phyloP scores from a whole-genome alignment of 2,888 invertebrate species.

The Drosophila tanythrix region DNA sequence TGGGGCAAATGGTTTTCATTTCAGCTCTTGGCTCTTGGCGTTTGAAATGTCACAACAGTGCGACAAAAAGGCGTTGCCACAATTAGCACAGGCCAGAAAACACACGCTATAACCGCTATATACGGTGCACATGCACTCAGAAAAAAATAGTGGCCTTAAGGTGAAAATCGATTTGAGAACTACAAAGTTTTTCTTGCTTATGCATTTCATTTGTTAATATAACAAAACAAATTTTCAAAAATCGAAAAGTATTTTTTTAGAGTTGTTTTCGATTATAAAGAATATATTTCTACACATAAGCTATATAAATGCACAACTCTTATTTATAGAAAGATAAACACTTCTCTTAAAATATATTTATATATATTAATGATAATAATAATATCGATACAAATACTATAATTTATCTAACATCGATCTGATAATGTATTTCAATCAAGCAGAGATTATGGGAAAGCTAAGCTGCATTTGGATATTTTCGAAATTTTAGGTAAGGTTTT shows the following conservation, averaged over 20 bases:
- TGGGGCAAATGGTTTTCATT: constrained; percentile 53
- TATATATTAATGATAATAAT: too few relatives aligned
- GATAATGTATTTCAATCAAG: too few relatives aligned
- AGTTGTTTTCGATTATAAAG: too few relatives aligned
- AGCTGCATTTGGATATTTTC: background rate
- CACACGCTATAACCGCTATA: background rate
- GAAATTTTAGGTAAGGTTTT: accelerated
- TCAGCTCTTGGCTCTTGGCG: constrained; percentile 50
- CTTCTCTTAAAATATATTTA: too few relatives aligned
- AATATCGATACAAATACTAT: too few relatives aligned
- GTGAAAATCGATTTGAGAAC: background rate
- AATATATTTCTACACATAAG: too few relatives aligned
- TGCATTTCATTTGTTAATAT: background rate
- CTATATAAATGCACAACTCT: too few relatives aligned
- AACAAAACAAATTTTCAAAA: background rate
- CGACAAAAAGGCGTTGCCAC: constrained; percentile 77
- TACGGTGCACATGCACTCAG: background rate
- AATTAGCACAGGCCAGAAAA: constrained; percentile 58
- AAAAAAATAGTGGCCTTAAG: background rate
- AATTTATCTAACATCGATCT: too few relatives aligned
- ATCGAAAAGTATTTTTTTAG: background rate
- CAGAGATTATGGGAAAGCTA: too few relatives aligned
- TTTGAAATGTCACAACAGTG: constrained; percentile 65
- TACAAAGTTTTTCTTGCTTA: background rate
- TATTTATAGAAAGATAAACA: too few relatives aligned